Percentiles rank a stretch among this genome's conserved stretches.
Conservation (phyloP, 2,113 vertebrate species). For the Cyprichromis sp. region DNA sequence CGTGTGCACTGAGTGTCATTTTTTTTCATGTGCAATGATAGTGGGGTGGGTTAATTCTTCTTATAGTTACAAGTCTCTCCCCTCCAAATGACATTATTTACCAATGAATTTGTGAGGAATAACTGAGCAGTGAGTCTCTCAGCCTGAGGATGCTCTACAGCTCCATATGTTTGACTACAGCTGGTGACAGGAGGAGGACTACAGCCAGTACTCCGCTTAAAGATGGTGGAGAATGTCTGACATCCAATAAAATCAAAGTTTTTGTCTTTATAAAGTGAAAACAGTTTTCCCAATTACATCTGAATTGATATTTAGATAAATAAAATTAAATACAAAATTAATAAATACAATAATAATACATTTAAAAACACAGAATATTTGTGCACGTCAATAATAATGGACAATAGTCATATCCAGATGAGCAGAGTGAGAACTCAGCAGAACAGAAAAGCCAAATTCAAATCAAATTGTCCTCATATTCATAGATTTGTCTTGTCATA, state of each 20-base stretch:
- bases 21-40: not conserved
- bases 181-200: not conserved
- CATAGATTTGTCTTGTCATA: not conserved
- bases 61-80: not conserved
- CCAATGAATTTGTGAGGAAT: not conserved
- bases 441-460: not conserved
- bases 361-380: not conserved
- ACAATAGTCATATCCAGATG: not conserved
- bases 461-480: not conserved
- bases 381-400: not conserved
- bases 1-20: fast-evolving
- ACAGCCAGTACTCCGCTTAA: fast-evolving
- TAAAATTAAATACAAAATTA: not conserved
- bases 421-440: not conserved
- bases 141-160: not conserved
- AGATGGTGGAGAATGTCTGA: not conserved
- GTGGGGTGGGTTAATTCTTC: not conserved
- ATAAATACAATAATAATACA: fast-evolving
- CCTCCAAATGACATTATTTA: not conserved
- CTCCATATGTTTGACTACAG: not conserved
- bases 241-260: not conserved
- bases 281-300: not conserved
- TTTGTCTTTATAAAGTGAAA: not conserved
- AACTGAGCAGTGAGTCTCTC: not conserved
- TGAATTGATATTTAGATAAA: not conserved